A percentile compares a stretch with the other conserved stretches of the same genome.
Conservation (phyloP, 2,888 invertebrate species). For the Brachyopa scutellaris region DNA sequence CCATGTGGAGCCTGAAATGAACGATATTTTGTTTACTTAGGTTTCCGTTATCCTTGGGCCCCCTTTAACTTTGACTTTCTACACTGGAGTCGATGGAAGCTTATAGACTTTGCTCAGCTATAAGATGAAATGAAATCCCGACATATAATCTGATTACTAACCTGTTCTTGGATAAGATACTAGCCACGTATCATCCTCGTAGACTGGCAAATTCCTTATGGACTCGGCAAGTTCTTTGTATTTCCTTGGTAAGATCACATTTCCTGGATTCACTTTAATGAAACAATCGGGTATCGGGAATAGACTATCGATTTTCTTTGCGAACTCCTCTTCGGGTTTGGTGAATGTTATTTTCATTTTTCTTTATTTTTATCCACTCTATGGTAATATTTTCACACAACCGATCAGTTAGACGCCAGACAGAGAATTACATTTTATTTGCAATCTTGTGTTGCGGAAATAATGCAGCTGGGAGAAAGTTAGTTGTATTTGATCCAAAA, state of each 20-base stretch:
- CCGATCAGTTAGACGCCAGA: conserved; percentile 12
- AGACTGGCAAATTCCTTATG: conserved; percentile 88
- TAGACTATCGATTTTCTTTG: conserved; percentile 85
- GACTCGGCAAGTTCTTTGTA: conserved; percentile 87
- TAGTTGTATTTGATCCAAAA: background rate
- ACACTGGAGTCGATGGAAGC: too few species aligned
- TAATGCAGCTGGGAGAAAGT: conserved; percentile 51
- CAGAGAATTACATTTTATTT: conserved; percentile 2
- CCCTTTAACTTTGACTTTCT: too few species aligned
- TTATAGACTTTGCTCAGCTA: too few species aligned
- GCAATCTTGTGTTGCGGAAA: background rate
- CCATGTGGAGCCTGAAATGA: conserved; percentile 93
- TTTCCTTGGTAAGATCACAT: conserved; percentile 87
- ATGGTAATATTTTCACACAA: background rate
- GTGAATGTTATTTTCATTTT: conserved; percentile 82
- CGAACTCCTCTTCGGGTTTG: conserved; percentile 84
- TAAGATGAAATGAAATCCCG: background rate
- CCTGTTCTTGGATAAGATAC: conserved; percentile 95
- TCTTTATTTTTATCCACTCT: background rate
- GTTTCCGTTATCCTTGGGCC: too few species aligned
- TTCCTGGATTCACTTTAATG: conserved; percentile 88
- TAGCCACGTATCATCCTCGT: conserved; percentile 91
- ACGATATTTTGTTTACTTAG: too few species aligned
- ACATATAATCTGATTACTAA: too few species aligned
- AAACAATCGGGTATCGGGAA: conserved; percentile 88